A percentile compares a stretch with the other conserved stretches of the same genome.
Evolutionary conservation across 2,888 invertebrate genomes (phyloP).

Genomic region (Nesidiocoris tenuis): DNA sequence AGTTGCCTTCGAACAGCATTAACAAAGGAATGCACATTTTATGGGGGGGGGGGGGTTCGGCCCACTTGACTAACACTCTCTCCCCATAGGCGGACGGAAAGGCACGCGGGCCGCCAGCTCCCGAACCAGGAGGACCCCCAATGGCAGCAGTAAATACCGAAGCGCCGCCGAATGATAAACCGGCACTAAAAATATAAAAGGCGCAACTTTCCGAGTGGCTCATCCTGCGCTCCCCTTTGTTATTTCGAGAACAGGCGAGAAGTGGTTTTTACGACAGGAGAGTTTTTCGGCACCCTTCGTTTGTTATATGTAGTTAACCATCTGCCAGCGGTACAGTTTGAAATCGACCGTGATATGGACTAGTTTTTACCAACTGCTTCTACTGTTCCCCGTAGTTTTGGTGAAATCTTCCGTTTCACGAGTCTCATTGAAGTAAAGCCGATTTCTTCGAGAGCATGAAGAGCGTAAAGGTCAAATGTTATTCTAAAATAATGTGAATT

Average conservation of each 20-base stretch:
- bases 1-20: too few relatives aligned
- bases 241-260: background rate
- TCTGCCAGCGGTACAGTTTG: background rate
- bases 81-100: too few relatives aligned
- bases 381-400: too few relatives aligned
- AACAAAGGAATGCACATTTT: too few relatives aligned
- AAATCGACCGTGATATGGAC: background rate
- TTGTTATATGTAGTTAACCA: background rate
- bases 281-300: background rate
- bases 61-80: background rate
- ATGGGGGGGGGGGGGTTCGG: too few relatives aligned
- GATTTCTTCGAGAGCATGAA: too few relatives aligned
- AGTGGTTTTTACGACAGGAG: background rate
- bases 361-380: too few relatives aligned
- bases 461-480: too few relatives aligned
- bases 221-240: background rate
- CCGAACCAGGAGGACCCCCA: background rate
- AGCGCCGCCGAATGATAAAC: background rate
- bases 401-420: too few relatives aligned
- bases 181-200: background rate
- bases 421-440: too few relatives aligned
- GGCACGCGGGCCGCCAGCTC: background rate
- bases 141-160: background rate
- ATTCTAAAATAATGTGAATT: too few relatives aligned
- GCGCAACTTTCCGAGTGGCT: background rate